Base-by-base conservation (phyloP, 2,113 vertebrate genomes). In the Salvelinus sp. region DNA sequence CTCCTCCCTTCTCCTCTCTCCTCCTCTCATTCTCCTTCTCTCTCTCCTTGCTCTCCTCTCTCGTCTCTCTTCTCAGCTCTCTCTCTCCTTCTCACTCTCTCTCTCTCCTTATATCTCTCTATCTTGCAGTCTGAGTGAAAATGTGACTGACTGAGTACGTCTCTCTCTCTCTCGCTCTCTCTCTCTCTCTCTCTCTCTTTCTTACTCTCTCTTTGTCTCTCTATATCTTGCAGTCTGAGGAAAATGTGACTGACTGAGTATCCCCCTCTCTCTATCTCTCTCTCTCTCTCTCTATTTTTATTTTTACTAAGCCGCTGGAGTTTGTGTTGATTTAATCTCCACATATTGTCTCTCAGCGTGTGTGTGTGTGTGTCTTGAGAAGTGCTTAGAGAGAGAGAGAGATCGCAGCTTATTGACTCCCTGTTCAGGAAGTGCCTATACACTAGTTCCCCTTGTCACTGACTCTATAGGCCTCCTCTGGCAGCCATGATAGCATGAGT, bases 401-500 rank as follows among this genome's bases (percentile, higher is more conserved):
- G 14, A 4, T 18, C 2, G 38, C 38, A 44, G 38, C 7, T 44
- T 44, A 44, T 44, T 44, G 38, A 44, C 2, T 44, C 7, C 38
- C 38, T 44, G 2, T 44, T 44, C 38, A 44, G 38, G 38, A 44
- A 44, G 38, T 13, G 2, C 63, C 7, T 65, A 13, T 28, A 16
- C 65, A 33, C 14, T 67, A 33, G 25, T 7, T 67, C 9, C 16
- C 27, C 16, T 28, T 18, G 67, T 20, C 12, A 10, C 10, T 65
- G 25, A 63, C 63, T 2, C 63, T 23, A 65, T 65, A 65, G n/a
- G 0, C 58, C 58, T 33, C 63, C 68, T 72, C 65, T 74, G 77
- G 6, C 22, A 64, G 75, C 81, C 77, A n/a, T 79, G 76, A 79
- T 83, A 64, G 78, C 3, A 10, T 80, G 79, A 85, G 75, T 87